Percentiles rank a stretch among this genome's conserved stretches.
Evolutionary conservation across 1,140 invertebrate genomes (phyloP).

Genomic region (Dinothrombium tinctorium): DNA sequence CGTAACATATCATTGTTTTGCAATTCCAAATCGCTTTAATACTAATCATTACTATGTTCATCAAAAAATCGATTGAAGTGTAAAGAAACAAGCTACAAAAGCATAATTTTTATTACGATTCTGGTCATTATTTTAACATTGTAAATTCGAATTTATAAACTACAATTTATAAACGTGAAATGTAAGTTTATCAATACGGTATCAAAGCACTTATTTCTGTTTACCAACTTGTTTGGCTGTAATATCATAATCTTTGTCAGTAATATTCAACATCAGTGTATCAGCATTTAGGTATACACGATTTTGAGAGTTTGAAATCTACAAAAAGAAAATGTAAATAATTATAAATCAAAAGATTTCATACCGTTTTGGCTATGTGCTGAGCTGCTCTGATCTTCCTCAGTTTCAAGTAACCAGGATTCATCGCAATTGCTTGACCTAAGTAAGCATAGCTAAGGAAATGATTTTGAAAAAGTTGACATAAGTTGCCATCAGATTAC

Average conservation of each 20-base stretch:
- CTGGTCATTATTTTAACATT: too few species aligned
- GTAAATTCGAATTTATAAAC: too few species aligned
- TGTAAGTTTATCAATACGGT: too few species aligned
- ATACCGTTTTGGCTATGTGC: conserved; percentile 83
- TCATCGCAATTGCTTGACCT: conserved; percentile 74
- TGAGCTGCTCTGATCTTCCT: conserved; percentile 92
- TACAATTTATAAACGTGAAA: too few species aligned
- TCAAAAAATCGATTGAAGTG: too few species aligned
- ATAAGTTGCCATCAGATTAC: conserved; percentile 21
- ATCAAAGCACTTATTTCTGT: too few species aligned
- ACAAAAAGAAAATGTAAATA: conserved; percentile 17
- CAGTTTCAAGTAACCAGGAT: conserved; percentile 92
- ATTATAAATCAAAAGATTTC: conserved; percentile 14
- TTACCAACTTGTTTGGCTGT: too few species aligned
- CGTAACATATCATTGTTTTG: too few species aligned
- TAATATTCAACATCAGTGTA: conserved; percentile 88
- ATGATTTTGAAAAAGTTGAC: conserved; percentile 14
- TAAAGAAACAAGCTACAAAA: too few species aligned
- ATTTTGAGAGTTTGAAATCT: conserved; percentile 85
- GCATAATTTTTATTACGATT: too few species aligned
- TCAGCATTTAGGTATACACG: conserved; percentile 75
- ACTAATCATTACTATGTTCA: too few species aligned
- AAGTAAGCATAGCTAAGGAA: conserved; percentile 52
- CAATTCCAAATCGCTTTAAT: too few species aligned
- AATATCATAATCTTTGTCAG: conserved; percentile 66